Evolutionary conservation across 2,888 invertebrate genomes (phyloP), one percentile per base, ranked within the genome.

Genomic region (Empis livida): DNA sequence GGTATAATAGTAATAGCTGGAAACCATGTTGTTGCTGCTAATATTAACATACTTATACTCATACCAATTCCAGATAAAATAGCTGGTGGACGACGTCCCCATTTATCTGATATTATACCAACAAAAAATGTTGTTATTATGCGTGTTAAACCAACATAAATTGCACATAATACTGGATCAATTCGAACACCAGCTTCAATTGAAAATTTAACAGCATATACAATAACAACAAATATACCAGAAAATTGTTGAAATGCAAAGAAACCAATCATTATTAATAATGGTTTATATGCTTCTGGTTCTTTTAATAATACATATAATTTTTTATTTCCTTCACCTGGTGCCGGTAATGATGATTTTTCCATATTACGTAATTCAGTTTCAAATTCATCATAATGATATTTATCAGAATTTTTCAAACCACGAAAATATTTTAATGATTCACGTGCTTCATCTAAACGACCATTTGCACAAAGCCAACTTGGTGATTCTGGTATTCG

Each of bases 201-300:
- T 50, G 82, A 75, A 42, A 83, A 78, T 55, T 77, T 73, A 43
- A 82, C 80, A 0, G 82, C 81, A 61, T 84, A 84, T 52, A 82
- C 84, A 2, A 79, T 77, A 1, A 85, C 73, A 0, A 82, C 82
- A 53, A 83, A 83, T 1, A 81, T 77, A 2, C 84, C 84, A 8
- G 81, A 78, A 56, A 84, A 77, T 59, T 84, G 84, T 49, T 78
- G 77, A 9, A 79, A 76, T 10, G 78, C 68, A 57, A 84, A 83
- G 55, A 83, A 78, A 2, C 76, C 63, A 45, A 78, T 74, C 67
- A 84, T 74, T 39, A 69, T 67, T 2, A 62, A 43, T 1, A 69
- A 52, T 0, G 69, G 69, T 46, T 68, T 68, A 52, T 67, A 63
- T 2, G 68, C 63, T 54, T 70, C 69, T 3, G 69, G 68, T 16